These are phyloP conservation scores for Morinoia aosen DNA, from an alignment of 2,888 invertebrate species.

Conservation along the genomic window DNA sequence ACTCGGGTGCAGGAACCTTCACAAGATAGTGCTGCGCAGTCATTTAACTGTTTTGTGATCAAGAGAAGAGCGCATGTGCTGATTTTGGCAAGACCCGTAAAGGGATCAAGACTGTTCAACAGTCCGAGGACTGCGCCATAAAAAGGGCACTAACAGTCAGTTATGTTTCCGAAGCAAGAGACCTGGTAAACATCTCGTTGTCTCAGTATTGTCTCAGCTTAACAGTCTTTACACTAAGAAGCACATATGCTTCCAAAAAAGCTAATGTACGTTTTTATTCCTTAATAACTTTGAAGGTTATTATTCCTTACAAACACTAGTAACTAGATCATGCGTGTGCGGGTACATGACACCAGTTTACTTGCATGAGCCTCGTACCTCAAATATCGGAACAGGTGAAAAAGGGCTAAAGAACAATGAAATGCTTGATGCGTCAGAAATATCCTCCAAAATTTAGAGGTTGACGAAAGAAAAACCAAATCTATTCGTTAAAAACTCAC, in stretches of 20 bases:
- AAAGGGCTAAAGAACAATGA: background rate
- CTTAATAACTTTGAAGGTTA: background rate
- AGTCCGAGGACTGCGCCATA: background rate
- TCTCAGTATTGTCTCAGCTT: background rate
- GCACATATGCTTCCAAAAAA: background rate
- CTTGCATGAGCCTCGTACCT: background rate
- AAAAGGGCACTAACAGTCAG: background rate
- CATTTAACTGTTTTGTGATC: too few species aligned
- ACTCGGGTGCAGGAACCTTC: too few species aligned
- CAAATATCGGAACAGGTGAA: background rate
- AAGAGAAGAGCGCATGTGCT: background rate
- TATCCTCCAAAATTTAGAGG: too few species aligned
- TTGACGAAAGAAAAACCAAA: too few species aligned
- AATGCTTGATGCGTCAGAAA: too few species aligned
- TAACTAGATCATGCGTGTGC: background rate
- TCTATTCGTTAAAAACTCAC: too few species aligned
- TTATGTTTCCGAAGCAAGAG: background rate
- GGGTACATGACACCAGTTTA: background rate
- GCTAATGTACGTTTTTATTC: too few species aligned
- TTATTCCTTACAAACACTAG: background rate
- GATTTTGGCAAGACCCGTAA: background rate
- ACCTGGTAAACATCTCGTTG: background rate
- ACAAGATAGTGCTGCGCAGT: too few species aligned
- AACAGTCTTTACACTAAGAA: background rate
- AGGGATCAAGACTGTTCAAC: background rate